Evolutionary conservation across 35 echinoderm and acorn worm genomes (phyloP), one percentile per base, ranked within the genome.

Genomic region (Ptychodera flava): DNA sequence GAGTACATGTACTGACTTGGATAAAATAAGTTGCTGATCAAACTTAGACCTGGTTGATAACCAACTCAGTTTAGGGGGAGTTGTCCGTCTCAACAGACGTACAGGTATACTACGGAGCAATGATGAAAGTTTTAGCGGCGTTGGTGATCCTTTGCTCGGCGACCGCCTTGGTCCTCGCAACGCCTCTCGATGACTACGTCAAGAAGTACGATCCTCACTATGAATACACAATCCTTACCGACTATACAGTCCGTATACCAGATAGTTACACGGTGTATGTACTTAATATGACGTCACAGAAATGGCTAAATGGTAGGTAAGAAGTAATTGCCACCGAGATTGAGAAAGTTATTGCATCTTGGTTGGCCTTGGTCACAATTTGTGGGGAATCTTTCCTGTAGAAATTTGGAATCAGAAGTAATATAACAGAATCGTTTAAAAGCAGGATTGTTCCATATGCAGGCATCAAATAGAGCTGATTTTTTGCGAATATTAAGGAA

Each of bases 211-310:
- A 94, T 52, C 32, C 89, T 0, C 64, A 64, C 37, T 94, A 90
- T 77, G 81, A 37, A 16, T 94, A 94, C 32, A 84, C 33, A 16
- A 36, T 86, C 16, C 83, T 91, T 37, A 78, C 83, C 1, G 89
- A 86, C 83, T 78, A 45, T 32, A 91, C 89, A 30, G 35, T 86
- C 38, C 79, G 90, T 12, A 84, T 95, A 6, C 38, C 85, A n/a
- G 89, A 89, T 28, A 83, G 84, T 37, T 95, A 91, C 34, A 95
- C 89, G 0, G 90, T 87, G 0, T 95, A 92, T 36, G 87, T 91
- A 0, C 31, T 95, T 16, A 95, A 95, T 89, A 95, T 95, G 90
- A 92, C 90, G 76, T 92, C 93, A 92, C 93, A 95, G 80, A 92
- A 88, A 84, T 95, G 93, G 93, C 80, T 95, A 1, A 89, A 87